Evolutionary conservation across 2,888 invertebrate species (phyloP), one percentile per base, ranked within the genome.

Genomic region (Seira musarum): DNA sequence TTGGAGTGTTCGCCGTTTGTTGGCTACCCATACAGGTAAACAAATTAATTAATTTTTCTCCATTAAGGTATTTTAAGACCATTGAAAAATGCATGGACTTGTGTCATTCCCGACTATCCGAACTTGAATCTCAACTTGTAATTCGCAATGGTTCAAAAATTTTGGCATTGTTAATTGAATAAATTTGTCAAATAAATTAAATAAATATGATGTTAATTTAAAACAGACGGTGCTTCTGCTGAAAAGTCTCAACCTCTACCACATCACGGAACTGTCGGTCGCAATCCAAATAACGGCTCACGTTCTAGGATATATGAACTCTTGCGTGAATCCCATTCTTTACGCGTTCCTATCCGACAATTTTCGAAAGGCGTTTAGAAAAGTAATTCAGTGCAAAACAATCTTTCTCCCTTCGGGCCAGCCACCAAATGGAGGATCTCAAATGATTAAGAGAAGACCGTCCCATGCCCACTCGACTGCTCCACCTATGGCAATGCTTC

Each of bases 21-120:
- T 97, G 97, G 97, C 93, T 95, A 87, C 98, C 98, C 25, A 95
- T 98, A 88, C 96, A n/a, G n/a, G n/a, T n/a, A n/a, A 97, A 91
- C 94, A 40, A 17, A 40, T 8, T 22, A n/a, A n/a, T n/a, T n/a
- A n/a, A n/a, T n/a, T 8, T 15, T 61, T 17, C 8, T 49, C 6
- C 15, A 30, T 24, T 17, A 87, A 90, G 2, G 21, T 69, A 15
- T 72, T 21, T 66, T 83, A 83, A 81, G 90, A 92, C 6, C 93
- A 96, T 93, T 15, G 8, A 64, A 64, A n/a, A n/a, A n/a, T n/a
- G n/a, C n/a, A n/a, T n/a, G n/a, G n/a, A n/a, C n/a, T n/a, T n/a
- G n/a, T n/a, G 15, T 15, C 19, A n/a, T n/a, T n/a, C n/a, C n/a
- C n/a, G n/a, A n/a, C n/a, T n/a, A n/a, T n/a, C n/a, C n/a, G n/a